Conservation (phyloP, 2,888 invertebrate species). For the Acronicta alni region DNA sequence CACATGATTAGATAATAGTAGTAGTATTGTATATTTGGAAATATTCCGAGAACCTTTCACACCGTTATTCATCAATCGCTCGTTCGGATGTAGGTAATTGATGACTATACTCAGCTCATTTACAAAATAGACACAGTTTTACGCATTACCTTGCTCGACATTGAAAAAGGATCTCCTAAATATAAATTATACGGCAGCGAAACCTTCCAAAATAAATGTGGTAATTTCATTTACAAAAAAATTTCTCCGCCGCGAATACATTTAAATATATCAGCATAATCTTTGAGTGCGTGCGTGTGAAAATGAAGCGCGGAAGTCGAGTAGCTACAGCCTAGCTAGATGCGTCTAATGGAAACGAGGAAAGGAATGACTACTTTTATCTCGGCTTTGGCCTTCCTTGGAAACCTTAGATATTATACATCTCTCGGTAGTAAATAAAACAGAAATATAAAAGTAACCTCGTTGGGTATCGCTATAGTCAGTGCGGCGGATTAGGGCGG, state of each 20-base stretch:
- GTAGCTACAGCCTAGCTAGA: conserved; percentile 57
- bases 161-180: conserved; percentile 77
- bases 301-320: conserved; percentile 69
- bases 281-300: conserved; percentile 74
- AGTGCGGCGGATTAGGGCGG: conserved; percentile 46
- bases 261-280: conserved; percentile 85
- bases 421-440: conserved; percentile 39
- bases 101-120: conserved; percentile 43
- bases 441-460: conserved; percentile 50
- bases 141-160: conserved; percentile 69
- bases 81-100: conserved; percentile 38
- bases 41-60: conserved; percentile 48
- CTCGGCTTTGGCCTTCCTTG: conserved; percentile 46
- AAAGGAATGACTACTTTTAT: conserved; percentile 63
- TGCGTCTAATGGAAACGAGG: conserved; percentile 62
- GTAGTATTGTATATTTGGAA: conserved; percentile 41
- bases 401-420: conserved; percentile 48
- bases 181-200: conserved; percentile 73
- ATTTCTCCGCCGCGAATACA: conserved; percentile 74
- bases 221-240: conserved; percentile 81
- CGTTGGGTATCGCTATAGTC: conserved; percentile 38
- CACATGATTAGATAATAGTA: conserved; percentile 51
- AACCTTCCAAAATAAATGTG: conserved; percentile 79
- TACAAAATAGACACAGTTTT: conserved; percentile 60
- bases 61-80: conserved; percentile 46